Percentiles rank a stretch among this genome's conserved stretches.
Conservation (phyloP, 2,888 invertebrate species). For the Drosophila conformis region DNA sequence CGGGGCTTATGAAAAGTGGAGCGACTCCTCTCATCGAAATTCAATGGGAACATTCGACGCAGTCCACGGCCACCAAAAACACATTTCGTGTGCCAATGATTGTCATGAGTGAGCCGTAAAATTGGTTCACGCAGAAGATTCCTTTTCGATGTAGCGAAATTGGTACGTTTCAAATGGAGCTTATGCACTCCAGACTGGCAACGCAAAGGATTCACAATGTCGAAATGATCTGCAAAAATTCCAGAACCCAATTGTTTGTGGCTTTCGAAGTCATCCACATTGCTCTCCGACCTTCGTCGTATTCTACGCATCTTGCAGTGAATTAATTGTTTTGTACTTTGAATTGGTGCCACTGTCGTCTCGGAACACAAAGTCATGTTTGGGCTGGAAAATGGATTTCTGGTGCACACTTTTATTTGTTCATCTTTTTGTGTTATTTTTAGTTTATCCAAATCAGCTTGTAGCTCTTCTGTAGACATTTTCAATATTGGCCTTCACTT, state of each 20-base stretch:
- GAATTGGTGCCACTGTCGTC: conserved; percentile 7
- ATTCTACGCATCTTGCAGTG: conserved; percentile 67
- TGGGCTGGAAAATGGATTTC: conserved; percentile 78
- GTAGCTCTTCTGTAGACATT: conserved; percentile 85
- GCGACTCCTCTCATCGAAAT: conserved; percentile 41
- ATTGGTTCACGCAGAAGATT: conserved; percentile 74
- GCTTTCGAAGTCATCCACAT: conserved; percentile 67
- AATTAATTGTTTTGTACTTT: conserved; percentile 33
- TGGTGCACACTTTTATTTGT: conserved; percentile 63
- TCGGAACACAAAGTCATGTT: conserved; percentile 14
- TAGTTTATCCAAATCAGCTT: conserved; percentile 86
- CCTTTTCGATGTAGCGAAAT: conserved; percentile 38
- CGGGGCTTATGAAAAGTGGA: conserved; percentile 33
- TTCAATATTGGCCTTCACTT: conserved; percentile 9
- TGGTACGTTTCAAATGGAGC: conserved; percentile 58
- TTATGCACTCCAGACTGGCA: conserved; percentile 61
- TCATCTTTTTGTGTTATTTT: conserved; percentile 86
- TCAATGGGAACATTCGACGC: conserved; percentile 34
- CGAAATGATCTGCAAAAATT: conserved; percentile 30
- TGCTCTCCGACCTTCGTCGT: conserved; percentile 77
- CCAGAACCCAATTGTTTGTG: conserved; percentile 49
- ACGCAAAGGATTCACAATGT: conserved; percentile 39
- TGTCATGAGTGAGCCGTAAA: conserved; percentile 57
- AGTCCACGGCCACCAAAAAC: conserved; percentile 29
- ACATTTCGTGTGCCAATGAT: conserved; percentile 41